These are phyloP conservation scores for Lumbricus terrestris DNA, from an alignment of 2,888 invertebrate species.

Conservation along the genomic window DNA sequence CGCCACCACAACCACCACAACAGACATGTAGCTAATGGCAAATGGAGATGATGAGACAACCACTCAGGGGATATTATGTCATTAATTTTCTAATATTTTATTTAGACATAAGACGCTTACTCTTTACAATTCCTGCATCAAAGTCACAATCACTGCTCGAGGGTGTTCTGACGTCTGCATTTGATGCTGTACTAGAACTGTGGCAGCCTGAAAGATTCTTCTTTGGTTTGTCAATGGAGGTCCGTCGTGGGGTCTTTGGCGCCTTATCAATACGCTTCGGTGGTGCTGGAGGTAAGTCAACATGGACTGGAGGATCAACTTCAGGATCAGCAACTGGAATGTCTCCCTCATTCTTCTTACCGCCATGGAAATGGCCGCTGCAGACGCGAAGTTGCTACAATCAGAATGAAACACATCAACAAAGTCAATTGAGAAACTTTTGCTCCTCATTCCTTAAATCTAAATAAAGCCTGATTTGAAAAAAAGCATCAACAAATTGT, in stretches of 20 bases:
- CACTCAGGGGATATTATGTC: background rate
- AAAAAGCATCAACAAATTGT: background rate
- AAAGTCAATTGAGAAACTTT: background rate
- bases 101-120: background rate
- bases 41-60: too few species aligned
- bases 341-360: slow-evolving; percentile 59
- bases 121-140: slow-evolving; percentile 9
- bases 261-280: slow-evolving; percentile 32
- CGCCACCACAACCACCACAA: too few species aligned
- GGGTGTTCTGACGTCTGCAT: background rate
- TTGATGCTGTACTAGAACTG: background rate
- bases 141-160: slow-evolving; percentile 9
- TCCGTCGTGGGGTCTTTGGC: background rate
- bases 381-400: slow-evolving; percentile 56
- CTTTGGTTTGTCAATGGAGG: background rate
- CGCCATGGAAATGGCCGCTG: slow-evolving; percentile 59
- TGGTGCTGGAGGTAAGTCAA: slow-evolving; percentile 52
- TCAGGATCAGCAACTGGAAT: slow-evolving; percentile 59
- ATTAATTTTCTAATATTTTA: background rate
- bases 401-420: background rate
- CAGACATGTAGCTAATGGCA: too few species aligned
- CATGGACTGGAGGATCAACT: slow-evolving; percentile 55
- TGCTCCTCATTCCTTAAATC: background rate
- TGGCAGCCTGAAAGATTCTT: background rate
- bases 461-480: background rate